Base-by-base conservation (phyloP, 2,888 invertebrate species). In the Sinohyriopsis cumingii region DNA sequence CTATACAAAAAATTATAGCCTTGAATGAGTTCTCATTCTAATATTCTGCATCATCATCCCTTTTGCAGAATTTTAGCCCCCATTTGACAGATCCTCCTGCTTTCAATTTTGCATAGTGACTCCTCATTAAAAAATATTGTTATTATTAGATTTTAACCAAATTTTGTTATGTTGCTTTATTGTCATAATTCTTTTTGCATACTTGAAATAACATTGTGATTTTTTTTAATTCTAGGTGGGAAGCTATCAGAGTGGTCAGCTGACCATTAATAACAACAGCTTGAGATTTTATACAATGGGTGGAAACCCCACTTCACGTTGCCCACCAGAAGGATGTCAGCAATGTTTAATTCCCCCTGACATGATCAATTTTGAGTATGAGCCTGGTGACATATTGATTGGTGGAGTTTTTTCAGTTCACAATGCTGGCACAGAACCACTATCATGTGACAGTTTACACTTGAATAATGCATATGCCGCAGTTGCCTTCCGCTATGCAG, bases 401-500 rank as follows among this genome's bases (percentile, higher is more conserved):
- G 84, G 76, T 20, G 82, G 84, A 7, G 69, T 86, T n/a, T 77
- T 84, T 61, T 78, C 81, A 24, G 76, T 81, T 2, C 87, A 84
- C 64, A 28, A 67, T 4, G 33, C 74, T 7, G 84, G 86, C 5
- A 53, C 60, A 5, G 80, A 81, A 22, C 75, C 82, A 1, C 66
- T 83, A 9, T 78, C 80, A 7, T 88, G 88, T 69, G 85, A 84
- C 2, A 55, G 66, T 7, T 67, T 80, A 0, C 75, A 73, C 53
- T 63, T 63, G 0, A 63, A 65, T 9, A 79, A 81, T 20, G 78
- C 82, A 45, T 74, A 81, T 15, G 71, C 79, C 20, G 81, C 84
- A 9, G 80, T 83, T 15, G 88, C 88, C 3, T 83, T 84, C 59
- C 76, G 79, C 57, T 87, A 83, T 76, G 86, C 84, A 7, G 59